These are phyloP conservation scores for Stenopsyche tienmushanensis DNA, from an alignment of 1,140 invertebrate genomes.

Conservation along the genomic window DNA sequence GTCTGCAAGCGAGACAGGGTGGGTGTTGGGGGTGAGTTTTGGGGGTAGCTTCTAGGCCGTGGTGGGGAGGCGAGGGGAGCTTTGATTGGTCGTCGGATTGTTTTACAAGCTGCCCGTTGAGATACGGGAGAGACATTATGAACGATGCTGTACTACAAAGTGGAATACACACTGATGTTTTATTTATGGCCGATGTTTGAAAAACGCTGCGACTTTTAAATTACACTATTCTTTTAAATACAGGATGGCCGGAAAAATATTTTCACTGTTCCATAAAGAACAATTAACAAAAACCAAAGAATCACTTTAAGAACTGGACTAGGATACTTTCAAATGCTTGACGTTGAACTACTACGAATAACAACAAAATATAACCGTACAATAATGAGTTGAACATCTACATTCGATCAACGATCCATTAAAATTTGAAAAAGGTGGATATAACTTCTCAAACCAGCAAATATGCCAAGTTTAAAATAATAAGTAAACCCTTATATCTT, in stretches of 20 bases:
- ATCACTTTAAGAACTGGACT: no score
- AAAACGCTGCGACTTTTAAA: neutral
- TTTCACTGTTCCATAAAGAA: no score
- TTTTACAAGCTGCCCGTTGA: neutral
- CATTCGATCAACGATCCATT: no score
- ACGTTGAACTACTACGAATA: no score
- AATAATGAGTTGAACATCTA: no score
- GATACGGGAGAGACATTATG: neutral
- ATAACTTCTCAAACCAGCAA: no score
- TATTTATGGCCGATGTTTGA: neutral
- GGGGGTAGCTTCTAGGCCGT: neutral
- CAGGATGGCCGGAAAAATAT: neutral
- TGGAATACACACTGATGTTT: neutral
- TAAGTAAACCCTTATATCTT: no score
- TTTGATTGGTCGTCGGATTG: slow-evolving; percentile 11
- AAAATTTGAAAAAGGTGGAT: no score
- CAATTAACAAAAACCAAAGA: no score
- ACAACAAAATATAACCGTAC: no score
- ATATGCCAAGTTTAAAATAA: no score
- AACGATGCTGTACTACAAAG: neutral
- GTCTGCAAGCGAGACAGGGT: neutral
- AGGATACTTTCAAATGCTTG: no score
- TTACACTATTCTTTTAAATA: neutral
- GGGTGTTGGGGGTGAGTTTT: neutral
- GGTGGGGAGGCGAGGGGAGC: neutral